phyloP scores from a whole-genome alignment of 1,140 invertebrate genomes.

The Apis cerana region DNA sequence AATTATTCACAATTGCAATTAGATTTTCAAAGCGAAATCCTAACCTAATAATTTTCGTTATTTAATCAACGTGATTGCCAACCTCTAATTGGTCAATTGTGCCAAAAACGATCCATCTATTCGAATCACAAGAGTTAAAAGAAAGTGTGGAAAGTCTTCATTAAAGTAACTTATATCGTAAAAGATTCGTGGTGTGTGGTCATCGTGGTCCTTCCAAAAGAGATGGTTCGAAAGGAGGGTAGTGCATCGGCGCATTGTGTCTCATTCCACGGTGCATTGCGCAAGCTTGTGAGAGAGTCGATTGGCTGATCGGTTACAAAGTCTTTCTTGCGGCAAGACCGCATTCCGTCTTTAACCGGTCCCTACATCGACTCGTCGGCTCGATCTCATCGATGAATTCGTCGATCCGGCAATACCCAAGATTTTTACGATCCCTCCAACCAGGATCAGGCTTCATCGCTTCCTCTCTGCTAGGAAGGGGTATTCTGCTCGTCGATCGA shows the following conservation, averaged over 20 bases:
- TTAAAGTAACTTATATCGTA: too few relatives aligned
- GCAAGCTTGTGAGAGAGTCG: constrained; percentile 49
- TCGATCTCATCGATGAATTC: constrained; percentile 65
- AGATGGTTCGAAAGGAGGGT: constrained; percentile 9
- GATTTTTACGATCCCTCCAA: constrained; percentile 58
- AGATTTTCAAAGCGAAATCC: too few relatives aligned
- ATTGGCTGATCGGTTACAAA: constrained; percentile 71
- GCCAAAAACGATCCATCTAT: too few relatives aligned
- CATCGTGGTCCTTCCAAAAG: neutral
- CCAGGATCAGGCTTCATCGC: constrained; percentile 53
- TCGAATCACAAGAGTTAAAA: too few relatives aligned
- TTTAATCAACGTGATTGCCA: too few relatives aligned
- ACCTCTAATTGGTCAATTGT: too few relatives aligned
- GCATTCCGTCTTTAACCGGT: constrained; percentile 71
- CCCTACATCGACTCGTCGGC: constrained; percentile 55
- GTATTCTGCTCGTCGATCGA: neutral
- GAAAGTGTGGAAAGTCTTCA: too few relatives aligned
- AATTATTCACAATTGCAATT: too few relatives aligned
- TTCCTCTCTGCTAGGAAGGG: constrained; percentile 18
- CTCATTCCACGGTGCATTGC: constrained; percentile 52
- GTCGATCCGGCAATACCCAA: constrained; percentile 60
- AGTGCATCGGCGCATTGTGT: constrained; percentile 32
- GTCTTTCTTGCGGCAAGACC: constrained; percentile 70
- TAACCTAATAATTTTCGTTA: too few relatives aligned
- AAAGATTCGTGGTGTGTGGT: neutral